Base-by-base conservation (phyloP, 2,888 invertebrate species). In the Pristionchus mayeri region DNA sequence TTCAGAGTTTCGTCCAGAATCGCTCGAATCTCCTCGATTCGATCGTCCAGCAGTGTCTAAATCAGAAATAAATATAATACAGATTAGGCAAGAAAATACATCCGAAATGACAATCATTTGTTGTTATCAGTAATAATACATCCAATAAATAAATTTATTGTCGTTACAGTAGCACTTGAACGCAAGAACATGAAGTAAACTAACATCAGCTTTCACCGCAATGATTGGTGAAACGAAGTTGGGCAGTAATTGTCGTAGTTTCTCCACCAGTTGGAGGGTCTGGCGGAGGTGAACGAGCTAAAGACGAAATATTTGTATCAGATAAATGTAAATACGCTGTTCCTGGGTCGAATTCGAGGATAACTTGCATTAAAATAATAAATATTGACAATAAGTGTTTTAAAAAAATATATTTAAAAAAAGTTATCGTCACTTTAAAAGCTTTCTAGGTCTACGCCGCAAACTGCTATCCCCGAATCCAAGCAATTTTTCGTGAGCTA, bases 221-320 rank as follows among this genome's bases (percentile, higher is more conserved):
- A 71, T 84, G 94, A 87, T 93, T 93, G 24, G 96, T 93, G 85
- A 95, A 94, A 4, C 94, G 93, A 89, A 95, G 94, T 82, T 94
- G 48, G 93, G 93, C 6, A 96, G 92, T 0, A 95, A 94, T 37
- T 95, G 94, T 13, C 94, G 93, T 11, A 97, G 94, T 4, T 95
- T 95, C 0, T 95, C 95, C 0, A 97, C 94, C 84, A 95, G 93
- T 86, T 96, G 96, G 92, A 97, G 94, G 0, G 95, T 95, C 71
- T 95, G 95, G 93, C 97, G 97, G 50, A 97, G 93, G 11, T 84
- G 83, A 21, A 85, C 52, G 24, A 87, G 18, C 86, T 87, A n/a
- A 52, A 86, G 0, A 57, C 6, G 4, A 57, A 13, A 11, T n/a
- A n/a, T n/a, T n/a, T n/a, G n/a, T n/a, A n/a, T n/a, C n/a, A n/a